Evolutionary conservation across 53 echinoderm and acorn worm genomes (phyloP), one percentile per base, ranked within the genome.

Genomic region (Apostichopus leukothele): DNA sequence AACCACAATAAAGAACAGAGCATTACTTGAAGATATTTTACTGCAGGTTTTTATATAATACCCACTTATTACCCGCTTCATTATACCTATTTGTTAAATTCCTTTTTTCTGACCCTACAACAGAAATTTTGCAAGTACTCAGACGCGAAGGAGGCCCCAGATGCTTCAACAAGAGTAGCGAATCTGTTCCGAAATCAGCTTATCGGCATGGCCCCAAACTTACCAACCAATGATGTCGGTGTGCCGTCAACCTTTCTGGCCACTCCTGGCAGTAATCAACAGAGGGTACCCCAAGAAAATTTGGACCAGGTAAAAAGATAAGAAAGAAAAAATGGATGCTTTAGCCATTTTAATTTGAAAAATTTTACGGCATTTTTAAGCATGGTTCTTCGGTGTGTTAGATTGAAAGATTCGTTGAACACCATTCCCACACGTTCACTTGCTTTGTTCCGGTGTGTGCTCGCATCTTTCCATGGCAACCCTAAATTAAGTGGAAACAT

Each of bases 171-270:
- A 19, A 90, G 95, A 67, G 99, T 90, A 71, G 89, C 96, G 61
- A 99, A 94, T 88, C 88, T 99, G 5, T 99, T 99, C 79, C 93
- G 96, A 19, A 99, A 96, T 81, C 99, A 99, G 78, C 91, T 99
- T 50, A 67, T 87, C 21, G 75, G 74, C 5, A 75, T 87, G 75
- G 75, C 20, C 52, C 53, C 88, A 9, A 54, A 21, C 22, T 23
- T 87, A 23, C 75, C 75, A 55, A 74, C 74, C 18, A 53, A 51
- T n/a, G 88, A 74, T 19, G 88, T 50, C 6, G 50, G 18, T 7
- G 75, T 87, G n/a, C 88, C 88, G 13, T 23, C 88, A 16, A 74
- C 75, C 50, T 55, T 87, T 12, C 53, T 75, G 51, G 52, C 88
- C 53, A 74, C 6, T 22, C 13, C 88, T 75, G 75, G 75, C 18